phyloP scores from a whole-genome alignment of 2,888 invertebrate species.

The Parnassius smintheus region DNA sequence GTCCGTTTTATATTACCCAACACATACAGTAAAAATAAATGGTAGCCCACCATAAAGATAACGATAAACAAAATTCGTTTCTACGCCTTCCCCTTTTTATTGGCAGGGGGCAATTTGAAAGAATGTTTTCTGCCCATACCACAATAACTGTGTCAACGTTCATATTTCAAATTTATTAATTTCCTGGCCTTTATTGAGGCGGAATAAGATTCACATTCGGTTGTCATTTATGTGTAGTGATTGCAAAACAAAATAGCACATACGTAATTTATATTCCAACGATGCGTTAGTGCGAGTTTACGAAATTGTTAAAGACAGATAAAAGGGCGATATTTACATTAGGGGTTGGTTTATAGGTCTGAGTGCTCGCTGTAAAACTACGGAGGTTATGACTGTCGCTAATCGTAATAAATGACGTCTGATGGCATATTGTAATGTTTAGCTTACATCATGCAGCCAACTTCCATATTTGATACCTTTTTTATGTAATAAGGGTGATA shows the following conservation, averaged over 20 bases:
- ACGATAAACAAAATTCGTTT: conserved; percentile 78
- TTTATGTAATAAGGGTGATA: no score
- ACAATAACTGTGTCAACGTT: conserved; percentile 28
- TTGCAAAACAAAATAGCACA: conserved; percentile 41
- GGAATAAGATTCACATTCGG: conserved; percentile 38
- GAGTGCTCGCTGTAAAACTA: conserved; percentile 59
- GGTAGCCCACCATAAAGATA: conserved; percentile 75
- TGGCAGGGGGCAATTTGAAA: conserved; percentile 78
- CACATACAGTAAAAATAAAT: conserved; percentile 73
- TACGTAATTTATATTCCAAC: conserved; percentile 74
- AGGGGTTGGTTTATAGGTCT: conserved; percentile 70
- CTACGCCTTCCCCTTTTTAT: conserved; percentile 76
- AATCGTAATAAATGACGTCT: conserved; percentile 61
- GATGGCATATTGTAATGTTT: conserved; percentile 5
- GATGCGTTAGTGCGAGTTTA: conserved; percentile 77
- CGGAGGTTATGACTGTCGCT: conserved; percentile 62
- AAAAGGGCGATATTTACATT: conserved; percentile 76
- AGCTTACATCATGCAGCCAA: not conserved
- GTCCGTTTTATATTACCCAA: conserved; percentile 71
- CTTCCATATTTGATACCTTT: not conserved
- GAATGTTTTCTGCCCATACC: conserved; percentile 63
- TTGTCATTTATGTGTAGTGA: conserved; percentile 24
- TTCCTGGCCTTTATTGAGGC: conserved; percentile 28
- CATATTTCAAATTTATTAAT: conserved; percentile 6
- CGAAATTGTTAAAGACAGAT: conserved; percentile 80